phyloP scores from a whole-genome alignment of 2,888 invertebrate species.

The Plagiodera versicolora region DNA sequence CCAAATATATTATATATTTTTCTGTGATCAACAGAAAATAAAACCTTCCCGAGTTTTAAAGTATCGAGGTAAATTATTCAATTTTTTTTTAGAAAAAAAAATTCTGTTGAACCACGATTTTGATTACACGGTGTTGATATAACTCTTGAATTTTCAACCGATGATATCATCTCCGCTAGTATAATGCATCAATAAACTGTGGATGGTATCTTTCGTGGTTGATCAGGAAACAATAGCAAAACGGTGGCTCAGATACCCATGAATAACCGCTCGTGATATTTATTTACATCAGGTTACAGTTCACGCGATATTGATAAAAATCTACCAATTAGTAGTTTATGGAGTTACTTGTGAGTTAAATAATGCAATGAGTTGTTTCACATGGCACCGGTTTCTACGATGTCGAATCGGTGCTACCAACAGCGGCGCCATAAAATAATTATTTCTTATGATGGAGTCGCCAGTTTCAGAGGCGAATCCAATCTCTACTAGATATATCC shows the following conservation, averaged over 20 bases:
- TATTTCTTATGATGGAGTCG: background rate
- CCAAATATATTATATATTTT: too few species aligned
- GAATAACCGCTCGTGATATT: slow-evolving; percentile 44
- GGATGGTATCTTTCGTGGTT: slow-evolving; percentile 36
- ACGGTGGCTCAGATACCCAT: slow-evolving; percentile 40
- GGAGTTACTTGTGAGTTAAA: slow-evolving; percentile 44
- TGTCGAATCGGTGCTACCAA: background rate
- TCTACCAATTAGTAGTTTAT: slow-evolving; percentile 54
- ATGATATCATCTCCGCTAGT: slow-evolving; percentile 26
- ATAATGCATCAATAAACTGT: slow-evolving; percentile 31
- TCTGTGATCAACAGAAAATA: too few species aligned
- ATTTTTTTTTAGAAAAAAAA: too few species aligned
- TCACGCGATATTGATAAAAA: slow-evolving; percentile 52
- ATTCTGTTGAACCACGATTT: too few species aligned
- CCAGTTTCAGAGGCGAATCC: background rate
- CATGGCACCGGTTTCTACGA: slow-evolving; percentile 25
- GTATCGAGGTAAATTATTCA: too few species aligned
- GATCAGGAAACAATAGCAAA: slow-evolving; percentile 43
- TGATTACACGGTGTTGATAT: background rate
- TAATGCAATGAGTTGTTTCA: slow-evolving; percentile 37
- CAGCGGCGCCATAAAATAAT: background rate
- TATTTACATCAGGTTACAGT: slow-evolving; percentile 48
- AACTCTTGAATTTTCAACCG: background rate
- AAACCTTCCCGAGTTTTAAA: too few species aligned
- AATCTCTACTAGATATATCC: too few species aligned